phyloP scores from a whole-genome alignment of 53 echinoderm and acorn worm species.

The Pentamera pediparva region DNA sequence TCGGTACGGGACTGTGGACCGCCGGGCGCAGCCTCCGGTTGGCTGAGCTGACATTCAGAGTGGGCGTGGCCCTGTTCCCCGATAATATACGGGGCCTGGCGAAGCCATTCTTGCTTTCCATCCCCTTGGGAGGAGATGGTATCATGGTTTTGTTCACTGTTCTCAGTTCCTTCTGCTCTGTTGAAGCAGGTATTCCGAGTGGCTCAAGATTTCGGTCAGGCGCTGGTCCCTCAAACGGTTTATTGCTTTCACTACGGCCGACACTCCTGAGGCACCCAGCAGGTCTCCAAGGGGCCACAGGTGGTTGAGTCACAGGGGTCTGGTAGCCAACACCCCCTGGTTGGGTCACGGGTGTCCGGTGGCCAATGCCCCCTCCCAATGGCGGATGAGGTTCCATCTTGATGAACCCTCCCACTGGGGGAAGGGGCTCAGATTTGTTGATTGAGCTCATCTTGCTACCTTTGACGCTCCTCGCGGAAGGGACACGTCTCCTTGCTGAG shows the following conservation, averaged over 20 bases:
- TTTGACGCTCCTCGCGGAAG: constrained; percentile 35
- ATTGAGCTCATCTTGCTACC: constrained; percentile 54
- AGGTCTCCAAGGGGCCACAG: too few relatives aligned
- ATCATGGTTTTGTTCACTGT: neutral
- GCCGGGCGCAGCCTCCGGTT: constrained; percentile 19
- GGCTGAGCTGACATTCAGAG: neutral
- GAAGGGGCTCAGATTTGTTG: constrained; percentile 78
- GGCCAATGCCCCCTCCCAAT: too few relatives aligned
- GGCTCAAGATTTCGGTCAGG: too few relatives aligned
- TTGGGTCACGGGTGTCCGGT: too few relatives aligned
- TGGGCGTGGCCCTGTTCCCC: neutral
- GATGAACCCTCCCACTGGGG: constrained; percentile 62
- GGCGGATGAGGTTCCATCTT: too few relatives aligned
- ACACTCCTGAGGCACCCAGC: too few relatives aligned
- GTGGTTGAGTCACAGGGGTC: too few relatives aligned
- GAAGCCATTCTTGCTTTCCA: neutral
- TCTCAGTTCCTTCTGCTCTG: neutral
- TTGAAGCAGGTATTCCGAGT: too few relatives aligned
- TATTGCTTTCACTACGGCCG: too few relatives aligned
- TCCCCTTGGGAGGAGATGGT: neutral
- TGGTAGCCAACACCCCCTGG: too few relatives aligned
- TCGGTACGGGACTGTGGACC: constrained; percentile 63
- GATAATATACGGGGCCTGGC: constrained; percentile 1
- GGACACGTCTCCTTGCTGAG: constrained; percentile 48
- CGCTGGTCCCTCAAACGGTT: too few relatives aligned